Conservation (phyloP, 2,888 invertebrate species). For the Philonicus albiceps region DNA sequence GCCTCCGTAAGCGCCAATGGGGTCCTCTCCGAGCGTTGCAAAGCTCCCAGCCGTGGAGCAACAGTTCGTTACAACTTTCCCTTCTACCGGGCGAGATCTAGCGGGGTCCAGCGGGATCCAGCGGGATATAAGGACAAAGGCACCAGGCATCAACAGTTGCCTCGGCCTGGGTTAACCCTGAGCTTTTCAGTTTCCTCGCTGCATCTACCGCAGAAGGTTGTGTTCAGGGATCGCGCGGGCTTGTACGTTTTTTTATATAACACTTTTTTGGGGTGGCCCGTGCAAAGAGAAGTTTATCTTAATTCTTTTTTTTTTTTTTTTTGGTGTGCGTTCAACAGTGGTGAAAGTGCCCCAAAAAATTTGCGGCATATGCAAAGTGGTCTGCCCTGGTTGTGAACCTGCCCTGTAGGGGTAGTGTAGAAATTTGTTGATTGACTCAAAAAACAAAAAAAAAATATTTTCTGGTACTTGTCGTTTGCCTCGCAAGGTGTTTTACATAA, state of each 20-base stretch:
- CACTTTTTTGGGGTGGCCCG: neutral
- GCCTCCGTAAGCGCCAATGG: neutral
- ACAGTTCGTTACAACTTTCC: constrained; percentile 35
- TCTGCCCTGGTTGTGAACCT: neutral
- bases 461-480: neutral
- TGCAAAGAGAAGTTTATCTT: neutral
- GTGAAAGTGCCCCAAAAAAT: neutral
- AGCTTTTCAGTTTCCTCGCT: constrained; percentile 29
- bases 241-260: neutral
- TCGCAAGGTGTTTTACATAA: neutral
- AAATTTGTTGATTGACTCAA: neutral
- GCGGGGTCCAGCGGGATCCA: neutral
- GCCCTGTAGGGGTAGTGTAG: neutral
- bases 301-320: neutral
- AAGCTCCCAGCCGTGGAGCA: neutral
- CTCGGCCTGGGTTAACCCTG: constrained; percentile 3
- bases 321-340: neutral
- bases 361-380: neutral
- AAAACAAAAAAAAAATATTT: neutral
- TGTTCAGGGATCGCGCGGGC: neutral
- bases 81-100: neutral
- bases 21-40: neutral
- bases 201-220: constrained; percentile 13
- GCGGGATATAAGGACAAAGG: constrained; percentile 7
- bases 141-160: constrained; percentile 29